These are phyloP conservation scores for Panthera tigris DNA, from an alignment of 2,113 vertebrate genomes.

Conservation along the genomic window DNA sequence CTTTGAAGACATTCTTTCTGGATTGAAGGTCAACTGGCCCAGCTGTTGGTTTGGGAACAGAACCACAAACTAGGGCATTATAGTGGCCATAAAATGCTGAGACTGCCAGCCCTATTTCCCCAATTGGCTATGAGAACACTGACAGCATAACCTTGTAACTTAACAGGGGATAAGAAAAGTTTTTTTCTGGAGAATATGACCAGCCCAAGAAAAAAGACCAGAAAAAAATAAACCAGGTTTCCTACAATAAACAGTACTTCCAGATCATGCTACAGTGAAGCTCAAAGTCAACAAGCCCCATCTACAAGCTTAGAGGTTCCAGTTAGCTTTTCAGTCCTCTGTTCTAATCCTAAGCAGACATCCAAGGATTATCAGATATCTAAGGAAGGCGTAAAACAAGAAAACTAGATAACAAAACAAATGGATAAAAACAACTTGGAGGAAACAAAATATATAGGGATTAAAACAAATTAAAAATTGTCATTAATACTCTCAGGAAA, in stretches of 20 bases:
- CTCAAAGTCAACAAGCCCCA: background rate
- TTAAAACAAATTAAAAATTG: background rate
- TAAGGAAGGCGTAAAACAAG: conserved; percentile 36
- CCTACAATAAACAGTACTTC: background rate
- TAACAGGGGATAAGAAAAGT: background rate
- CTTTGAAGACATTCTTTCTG: background rate
- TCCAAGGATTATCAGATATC: background rate
- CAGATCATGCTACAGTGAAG: background rate
- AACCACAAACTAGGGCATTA: background rate
- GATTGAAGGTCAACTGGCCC: background rate
- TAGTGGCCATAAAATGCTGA: background rate
- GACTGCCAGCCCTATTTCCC: background rate
- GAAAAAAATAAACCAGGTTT: background rate
- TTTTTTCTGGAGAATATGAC: background rate
- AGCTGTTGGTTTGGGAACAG: background rate
- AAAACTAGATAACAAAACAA: conserved; percentile 39
- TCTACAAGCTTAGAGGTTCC: background rate
- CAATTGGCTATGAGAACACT: background rate
- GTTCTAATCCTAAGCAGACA: background rate
- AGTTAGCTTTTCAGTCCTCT: background rate
- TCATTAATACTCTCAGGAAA: background rate
- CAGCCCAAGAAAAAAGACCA: background rate
- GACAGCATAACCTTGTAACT: background rate
- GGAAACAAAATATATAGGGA: background rate
- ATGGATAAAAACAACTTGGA: background rate